Base-by-base conservation (phyloP, 2,888 invertebrate genomes). In the Ichneumoninae sp. region DNA sequence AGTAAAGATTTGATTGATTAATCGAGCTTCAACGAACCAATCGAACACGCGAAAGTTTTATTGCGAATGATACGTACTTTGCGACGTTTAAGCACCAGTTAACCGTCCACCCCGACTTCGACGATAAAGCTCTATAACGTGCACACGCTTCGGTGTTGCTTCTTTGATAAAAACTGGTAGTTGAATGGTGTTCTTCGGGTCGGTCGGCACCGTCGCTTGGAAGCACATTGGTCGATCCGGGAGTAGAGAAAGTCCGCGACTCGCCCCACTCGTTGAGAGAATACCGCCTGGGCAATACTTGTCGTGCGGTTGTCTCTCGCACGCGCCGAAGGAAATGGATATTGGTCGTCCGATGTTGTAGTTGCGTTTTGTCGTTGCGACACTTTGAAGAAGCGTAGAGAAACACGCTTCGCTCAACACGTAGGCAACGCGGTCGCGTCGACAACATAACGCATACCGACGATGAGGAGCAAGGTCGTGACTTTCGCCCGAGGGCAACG, bases 101-200 rank as follows among this genome's bases (percentile, higher is more conserved):
- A 19, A 36, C n/a, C 36, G 78, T 70, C 63, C 70, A 50, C 79
- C 50, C 75, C 74, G 33, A n/a, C 33, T 63, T 63, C 63, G 33
- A 68, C 33, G 57, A 79, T 50, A 22, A 50, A 80, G 75, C 66
- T 74, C 74, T 47, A 85, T 70, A 68, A 47, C 60, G 71, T 52
- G 54, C 81, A 86, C 86, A 80, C 70, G 80, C 65, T 70, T 68
- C 77, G 81, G 69, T 86, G 89, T 87, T 91, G 90, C 85, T 91
- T 87, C 90, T 90, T 92, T 91, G 90, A 91, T 92, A 92, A 93
- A 93, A 93, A 93, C 92, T 90, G 89, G 87, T 86, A 87, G 91
- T 88, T 88, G 92, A 93, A 91, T 93, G 63, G 63, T 57, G 92
- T 89, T 89, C 88, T 77, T 65, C 70, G 69, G 69, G 71, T 69